Conservation (phyloP, 2,797 vertebrate genomes). For the Megaceryle alcyon region DNA sequence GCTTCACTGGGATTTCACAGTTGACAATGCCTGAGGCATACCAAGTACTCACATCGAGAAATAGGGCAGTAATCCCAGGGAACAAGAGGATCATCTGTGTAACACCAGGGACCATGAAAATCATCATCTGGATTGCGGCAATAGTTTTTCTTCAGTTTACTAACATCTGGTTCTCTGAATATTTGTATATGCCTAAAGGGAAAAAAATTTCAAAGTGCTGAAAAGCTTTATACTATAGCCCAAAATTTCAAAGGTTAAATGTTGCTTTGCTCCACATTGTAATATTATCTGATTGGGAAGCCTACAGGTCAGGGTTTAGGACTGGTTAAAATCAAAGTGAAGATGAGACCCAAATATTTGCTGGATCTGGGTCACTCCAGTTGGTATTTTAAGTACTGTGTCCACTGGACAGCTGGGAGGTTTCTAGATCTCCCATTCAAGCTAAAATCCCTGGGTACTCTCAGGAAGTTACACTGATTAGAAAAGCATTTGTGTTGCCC, state of each 20-base stretch:
- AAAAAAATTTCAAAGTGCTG: slow-evolving; percentile 47
- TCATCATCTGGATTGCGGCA: slow-evolving; percentile 97
- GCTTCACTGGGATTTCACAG: neutral
- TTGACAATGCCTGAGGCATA: neutral
- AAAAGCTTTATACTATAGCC: slow-evolving; percentile 60
- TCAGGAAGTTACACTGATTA: neutral
- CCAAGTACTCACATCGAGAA: slow-evolving; percentile 89
- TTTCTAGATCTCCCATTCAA: neutral
- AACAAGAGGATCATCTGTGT: slow-evolving; percentile 90
- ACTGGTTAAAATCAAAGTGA: slow-evolving; percentile 32
- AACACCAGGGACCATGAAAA: slow-evolving; percentile 97
- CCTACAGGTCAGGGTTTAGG: slow-evolving; percentile 47
- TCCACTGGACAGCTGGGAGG: neutral
- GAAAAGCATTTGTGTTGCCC: neutral
- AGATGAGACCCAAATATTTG: slow-evolving; percentile 4
- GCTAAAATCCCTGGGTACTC: neutral
- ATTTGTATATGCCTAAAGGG: slow-evolving; percentile 79
- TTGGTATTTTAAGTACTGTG: neutral
- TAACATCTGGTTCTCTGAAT: slow-evolving; percentile 84
- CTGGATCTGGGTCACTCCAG: neutral
- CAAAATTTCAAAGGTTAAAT: slow-evolving; percentile 62
- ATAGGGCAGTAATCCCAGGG: slow-evolving; percentile 96
- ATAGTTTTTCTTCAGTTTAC: slow-evolving; percentile 88
- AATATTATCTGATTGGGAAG: slow-evolving; percentile 48
- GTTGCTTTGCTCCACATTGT: slow-evolving; percentile 21